Evolutionary conservation across 37 sponge, comb jelly and placozoan species (phyloP), one percentile per base, ranked within the genome.

Genomic region (Halichondria panicea): DNA sequence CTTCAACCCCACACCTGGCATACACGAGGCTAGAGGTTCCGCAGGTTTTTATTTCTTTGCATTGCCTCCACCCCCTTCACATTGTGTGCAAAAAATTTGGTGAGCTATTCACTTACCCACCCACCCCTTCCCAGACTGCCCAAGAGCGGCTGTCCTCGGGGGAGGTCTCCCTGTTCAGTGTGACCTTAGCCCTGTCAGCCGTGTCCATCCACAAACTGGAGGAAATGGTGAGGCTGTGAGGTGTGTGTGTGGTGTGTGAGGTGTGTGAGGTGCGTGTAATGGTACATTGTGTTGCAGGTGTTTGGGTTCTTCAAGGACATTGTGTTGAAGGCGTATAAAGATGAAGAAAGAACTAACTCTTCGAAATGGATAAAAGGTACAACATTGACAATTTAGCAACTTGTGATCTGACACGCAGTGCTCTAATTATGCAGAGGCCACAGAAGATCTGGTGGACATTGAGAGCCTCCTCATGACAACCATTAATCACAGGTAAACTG

Each of bases 291-390:
- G n/a, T n/a, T n/a, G n/a, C 30, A 92, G 89, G 74, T 92, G 37
- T 74, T 92, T 72, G 81, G 79, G 3, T 75, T 71, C 36, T 22
- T 92, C n/a, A 88, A 83, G 58, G 48, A 58, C 24, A 70, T 74
- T 12, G 52, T 89, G 42, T 18, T 78, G 41, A 78, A 28, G 42
- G 66, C 77, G 65, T 83, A 44, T 34, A 88, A 88, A 44, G 89
- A 92, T 5, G 43, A 72, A 30, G 92, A 88, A 7, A 28, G 74
- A 30, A 65, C 62, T 30, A 67, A 37, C 7, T 70, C 62, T 52
- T 92, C 89, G 24, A 63, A 59, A 21, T 89, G 84, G 85, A 75
- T 88, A 63, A 63, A 80, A 78, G 89, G 92, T 89, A 18, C 21
- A 66, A 15, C 6, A 22, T 59, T n/a, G n/a, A n/a, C n/a, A n/a